A percentile compares a stretch with the other conserved stretches of the same genome.
phyloP scores from a whole-genome alignment of 2,888 invertebrate genomes.

The Trachelus troglodyta region DNA sequence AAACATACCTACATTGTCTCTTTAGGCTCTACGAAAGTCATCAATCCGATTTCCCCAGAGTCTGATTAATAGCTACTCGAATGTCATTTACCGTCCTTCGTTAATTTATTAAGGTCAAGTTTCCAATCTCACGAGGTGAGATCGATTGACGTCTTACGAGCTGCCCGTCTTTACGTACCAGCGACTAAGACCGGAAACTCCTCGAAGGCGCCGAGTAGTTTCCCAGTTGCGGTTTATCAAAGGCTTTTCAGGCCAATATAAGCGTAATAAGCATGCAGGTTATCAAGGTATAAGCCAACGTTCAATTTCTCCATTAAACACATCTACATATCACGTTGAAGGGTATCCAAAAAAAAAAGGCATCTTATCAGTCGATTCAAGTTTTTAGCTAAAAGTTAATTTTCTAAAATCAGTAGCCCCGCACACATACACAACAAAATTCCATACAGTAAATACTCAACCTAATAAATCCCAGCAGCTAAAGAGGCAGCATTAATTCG shows the following conservation, averaged over 20 bases:
- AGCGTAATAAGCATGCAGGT: neutral
- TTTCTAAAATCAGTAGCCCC: too few species aligned
- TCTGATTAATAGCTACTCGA: conserved; percentile 4
- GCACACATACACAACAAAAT: too few species aligned
- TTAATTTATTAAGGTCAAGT: conserved; percentile 16
- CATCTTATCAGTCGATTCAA: neutral
- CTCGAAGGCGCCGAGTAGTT: neutral
- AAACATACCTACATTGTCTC: neutral
- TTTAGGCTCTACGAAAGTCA: neutral
- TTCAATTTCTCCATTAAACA: neutral
- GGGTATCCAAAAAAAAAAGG: neutral
- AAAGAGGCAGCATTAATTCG: neutral
- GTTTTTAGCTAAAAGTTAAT: too few species aligned
- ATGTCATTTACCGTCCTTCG: conserved; percentile 5
- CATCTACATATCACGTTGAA: neutral
- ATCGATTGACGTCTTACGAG: neutral
- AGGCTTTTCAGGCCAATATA: neutral
- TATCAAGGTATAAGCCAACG: neutral
- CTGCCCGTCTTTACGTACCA: neutral
- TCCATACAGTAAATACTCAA: neutral
- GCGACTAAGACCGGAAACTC: neutral
- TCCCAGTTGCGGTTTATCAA: neutral
- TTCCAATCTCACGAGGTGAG: neutral
- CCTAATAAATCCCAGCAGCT: neutral
- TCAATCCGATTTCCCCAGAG: neutral